Evolutionary conservation across 2,113 vertebrate species (phyloP).

Genomic region (Prunella himalayana): DNA sequence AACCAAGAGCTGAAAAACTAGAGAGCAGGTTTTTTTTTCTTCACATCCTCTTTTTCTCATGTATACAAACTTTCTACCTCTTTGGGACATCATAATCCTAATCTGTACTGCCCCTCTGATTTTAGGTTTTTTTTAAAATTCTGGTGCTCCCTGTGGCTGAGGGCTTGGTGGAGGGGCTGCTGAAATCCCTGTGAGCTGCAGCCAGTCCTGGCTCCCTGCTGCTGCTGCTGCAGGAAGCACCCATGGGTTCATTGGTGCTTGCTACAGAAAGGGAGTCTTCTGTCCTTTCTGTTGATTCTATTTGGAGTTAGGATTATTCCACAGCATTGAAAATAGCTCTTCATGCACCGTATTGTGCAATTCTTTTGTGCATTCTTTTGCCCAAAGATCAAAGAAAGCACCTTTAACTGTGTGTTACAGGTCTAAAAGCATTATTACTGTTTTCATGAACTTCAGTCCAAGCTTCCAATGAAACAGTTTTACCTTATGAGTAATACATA

Average conservation of each 20-base stretch:
- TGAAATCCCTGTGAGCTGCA: not conserved
- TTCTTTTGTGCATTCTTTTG: not conserved
- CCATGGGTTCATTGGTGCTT: not conserved
- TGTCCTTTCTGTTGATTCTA: not conserved
- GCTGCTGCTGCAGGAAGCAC: not conserved
- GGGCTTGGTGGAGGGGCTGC: not conserved
- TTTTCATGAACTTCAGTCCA: not conserved
- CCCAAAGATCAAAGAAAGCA: not conserved
- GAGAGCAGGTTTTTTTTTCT: not conserved
- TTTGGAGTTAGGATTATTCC: not conserved
- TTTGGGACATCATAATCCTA: not conserved
- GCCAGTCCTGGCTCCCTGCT: not conserved
- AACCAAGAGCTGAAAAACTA: not conserved
- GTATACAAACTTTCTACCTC: not conserved
- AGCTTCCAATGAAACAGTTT: not conserved
- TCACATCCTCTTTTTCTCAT: not conserved
- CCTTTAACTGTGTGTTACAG: not conserved
- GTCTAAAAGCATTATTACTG: not conserved
- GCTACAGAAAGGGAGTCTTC: not conserved
- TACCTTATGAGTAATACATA: not conserved
- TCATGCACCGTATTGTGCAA: accelerated
- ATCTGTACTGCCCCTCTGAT: not conserved
- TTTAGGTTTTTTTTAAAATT: not conserved
- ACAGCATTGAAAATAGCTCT: not conserved
- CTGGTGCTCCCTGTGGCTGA: not conserved